Percentiles rank a stretch among this genome's conserved stretches.
Conservation (phyloP, 1,140 invertebrate genomes). For the Brachionus rubens region DNA sequence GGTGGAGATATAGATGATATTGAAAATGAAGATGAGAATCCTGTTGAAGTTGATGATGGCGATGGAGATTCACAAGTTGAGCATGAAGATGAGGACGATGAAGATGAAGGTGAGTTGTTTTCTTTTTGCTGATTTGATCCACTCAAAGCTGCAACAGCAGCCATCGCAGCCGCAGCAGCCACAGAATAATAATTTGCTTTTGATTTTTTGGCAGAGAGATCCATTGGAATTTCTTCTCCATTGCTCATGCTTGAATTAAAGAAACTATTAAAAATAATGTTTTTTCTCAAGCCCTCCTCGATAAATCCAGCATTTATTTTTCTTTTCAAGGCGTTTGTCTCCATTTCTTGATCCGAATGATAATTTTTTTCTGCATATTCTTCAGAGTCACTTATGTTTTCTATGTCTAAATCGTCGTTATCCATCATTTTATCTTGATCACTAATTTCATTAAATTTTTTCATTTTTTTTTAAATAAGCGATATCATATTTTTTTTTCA, state of each 20-base stretch:
- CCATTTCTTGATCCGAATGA: background rate
- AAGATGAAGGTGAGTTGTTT: background rate
- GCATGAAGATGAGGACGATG: slow-evolving; percentile 32
- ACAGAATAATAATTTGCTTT: slow-evolving; percentile 10
- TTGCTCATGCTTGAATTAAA: background rate
- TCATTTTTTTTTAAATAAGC: background rate
- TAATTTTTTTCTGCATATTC: background rate
- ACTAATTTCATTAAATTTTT: background rate
- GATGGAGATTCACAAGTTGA: slow-evolving; percentile 45
- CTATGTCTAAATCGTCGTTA: slow-evolving; percentile 12
- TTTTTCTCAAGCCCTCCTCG: background rate
- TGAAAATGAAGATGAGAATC: slow-evolving; percentile 14
- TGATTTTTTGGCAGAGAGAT: slow-evolving; percentile 32
- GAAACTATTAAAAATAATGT: background rate
- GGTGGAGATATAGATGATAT: slow-evolving; percentile 23
- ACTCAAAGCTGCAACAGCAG: background rate
- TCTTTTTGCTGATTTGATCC: background rate
- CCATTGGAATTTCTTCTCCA: slow-evolving; percentile 28
- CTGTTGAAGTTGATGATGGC: slow-evolving; percentile 27
- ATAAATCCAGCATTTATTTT: background rate
- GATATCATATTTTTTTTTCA: background rate
- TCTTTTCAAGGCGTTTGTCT: background rate
- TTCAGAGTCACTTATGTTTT: slow-evolving; percentile 29
- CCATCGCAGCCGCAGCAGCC: background rate
- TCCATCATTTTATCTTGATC: background rate